Conservation (phyloP, 2,888 invertebrate genomes). For the Eucera pruinosa region DNA sequence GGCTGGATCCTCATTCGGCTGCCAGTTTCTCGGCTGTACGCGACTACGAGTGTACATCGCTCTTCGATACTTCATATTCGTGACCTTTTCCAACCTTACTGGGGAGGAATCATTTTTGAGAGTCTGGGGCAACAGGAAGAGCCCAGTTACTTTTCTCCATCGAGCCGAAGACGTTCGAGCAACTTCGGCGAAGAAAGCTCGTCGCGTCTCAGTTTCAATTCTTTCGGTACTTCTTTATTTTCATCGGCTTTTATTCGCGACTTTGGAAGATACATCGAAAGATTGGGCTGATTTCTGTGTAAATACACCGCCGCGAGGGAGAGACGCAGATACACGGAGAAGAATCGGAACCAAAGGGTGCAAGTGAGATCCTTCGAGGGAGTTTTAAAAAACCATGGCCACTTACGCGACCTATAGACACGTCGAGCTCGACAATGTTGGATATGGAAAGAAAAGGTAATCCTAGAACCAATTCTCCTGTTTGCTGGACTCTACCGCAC, state of each 20-base stretch:
- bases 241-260: not conserved
- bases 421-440: slow-evolving; percentile 96
- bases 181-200: not conserved
- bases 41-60: slow-evolving; percentile 63
- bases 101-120: slow-evolving; percentile 7
- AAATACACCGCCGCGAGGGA: not conserved
- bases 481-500: slow-evolving; percentile 49
- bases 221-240: not conserved
- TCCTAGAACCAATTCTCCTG: slow-evolving; percentile 11
- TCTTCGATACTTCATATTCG: slow-evolving; percentile 13
- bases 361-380: slow-evolving; percentile 2
- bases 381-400: slow-evolving; percentile 86
- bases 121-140: not conserved
- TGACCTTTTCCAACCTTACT: slow-evolving; percentile 34
- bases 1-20: slow-evolving; percentile 77
- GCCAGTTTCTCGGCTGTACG: slow-evolving; percentile 80
- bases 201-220: not conserved
- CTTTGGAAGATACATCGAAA: too few species aligned
- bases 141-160: not conserved
- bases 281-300: not conserved
- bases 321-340: too few species aligned
- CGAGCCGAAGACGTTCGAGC: slow-evolving; percentile 3
- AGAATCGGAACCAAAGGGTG: not conserved
- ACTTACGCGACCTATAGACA: slow-evolving; percentile 97
- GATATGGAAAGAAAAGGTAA: slow-evolving; percentile 97